These are phyloP conservation scores for Saccopteryx bilineata DNA, from an alignment of 2,113 vertebrate genomes.

Conservation along the genomic window DNA sequence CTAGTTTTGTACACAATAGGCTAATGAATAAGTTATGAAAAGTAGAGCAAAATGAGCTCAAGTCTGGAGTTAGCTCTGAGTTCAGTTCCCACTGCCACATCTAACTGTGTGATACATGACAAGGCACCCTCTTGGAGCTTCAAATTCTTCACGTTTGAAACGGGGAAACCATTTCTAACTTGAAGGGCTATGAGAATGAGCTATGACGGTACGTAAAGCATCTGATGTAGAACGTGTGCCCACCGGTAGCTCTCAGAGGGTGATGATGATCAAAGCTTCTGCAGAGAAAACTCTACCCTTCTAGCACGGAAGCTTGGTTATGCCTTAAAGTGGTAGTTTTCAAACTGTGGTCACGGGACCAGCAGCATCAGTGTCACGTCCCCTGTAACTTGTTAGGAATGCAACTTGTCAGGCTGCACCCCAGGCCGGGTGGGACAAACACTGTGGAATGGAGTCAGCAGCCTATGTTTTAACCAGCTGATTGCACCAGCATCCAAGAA, in stretches of 20 bases:
- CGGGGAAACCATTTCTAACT: neutral
- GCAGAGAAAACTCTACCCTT: neutral
- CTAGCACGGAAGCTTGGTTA: no score
- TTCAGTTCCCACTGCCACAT: neutral
- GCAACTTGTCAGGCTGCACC: neutral
- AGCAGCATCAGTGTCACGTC: no score
- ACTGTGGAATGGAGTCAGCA: accelerated
- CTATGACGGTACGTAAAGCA: neutral
- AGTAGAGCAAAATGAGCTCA: neutral
- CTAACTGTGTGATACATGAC: neutral
- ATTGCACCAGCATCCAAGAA: neutral
- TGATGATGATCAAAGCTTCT: neutral
- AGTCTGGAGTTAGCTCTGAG: neutral
- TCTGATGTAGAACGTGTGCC: accelerated
- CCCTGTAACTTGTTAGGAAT: neutral
- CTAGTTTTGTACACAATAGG: neutral
- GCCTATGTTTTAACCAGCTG: neutral
- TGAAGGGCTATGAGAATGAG: neutral
- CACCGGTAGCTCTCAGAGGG: neutral
- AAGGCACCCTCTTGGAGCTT: neutral
- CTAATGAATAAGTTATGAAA: neutral
- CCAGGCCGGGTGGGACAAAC: no score
- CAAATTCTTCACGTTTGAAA: neutral
- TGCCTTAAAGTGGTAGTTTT: neutral
- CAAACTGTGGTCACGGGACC: neutral